Evolutionary conservation across 2,888 invertebrate genomes (phyloP).

Genomic region (Troides helena): DNA sequence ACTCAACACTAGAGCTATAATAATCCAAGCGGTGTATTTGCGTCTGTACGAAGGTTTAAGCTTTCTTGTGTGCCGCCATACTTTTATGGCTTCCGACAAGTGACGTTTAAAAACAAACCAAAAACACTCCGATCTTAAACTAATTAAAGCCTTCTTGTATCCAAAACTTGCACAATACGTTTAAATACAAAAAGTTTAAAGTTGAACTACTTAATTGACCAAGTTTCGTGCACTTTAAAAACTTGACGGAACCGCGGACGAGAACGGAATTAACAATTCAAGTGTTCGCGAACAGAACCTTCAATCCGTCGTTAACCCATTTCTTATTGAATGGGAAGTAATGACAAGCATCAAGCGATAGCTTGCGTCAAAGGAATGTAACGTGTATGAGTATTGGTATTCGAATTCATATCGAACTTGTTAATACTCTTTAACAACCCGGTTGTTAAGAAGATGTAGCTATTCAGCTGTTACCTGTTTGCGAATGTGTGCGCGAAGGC

Average conservation of each 20-base stretch:
- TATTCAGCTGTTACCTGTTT: conserved; percentile 33
- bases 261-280: conserved; percentile 41
- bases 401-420: conserved; percentile 15
- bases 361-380: conserved; percentile 11
- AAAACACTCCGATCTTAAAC: conserved; percentile 23
- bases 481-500: conserved; percentile 40
- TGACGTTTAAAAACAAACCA: conserved; percentile 18
- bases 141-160: conserved; percentile 29
- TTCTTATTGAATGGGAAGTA: conserved; percentile 10
- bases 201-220: conserved; percentile 58
- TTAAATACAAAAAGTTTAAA: conserved; percentile 45
- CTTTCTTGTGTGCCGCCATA: conserved; percentile 14
- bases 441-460: conserved; percentile 38
- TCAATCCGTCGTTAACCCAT: conserved; percentile 19
- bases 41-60: conserved; percentile 1
- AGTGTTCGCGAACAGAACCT: background rate
- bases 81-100: conserved; percentile 11
- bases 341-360: background rate
- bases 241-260: conserved; percentile 50
- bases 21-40: conserved; percentile 18
- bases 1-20: conserved; percentile 24
- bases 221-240: conserved; percentile 63
- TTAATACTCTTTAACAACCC: conserved; percentile 17
- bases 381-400: conserved; percentile 15
- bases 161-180: conserved; percentile 41